Base-by-base conservation (phyloP, 2,797 vertebrate species). In the Crax fasciolata region DNA sequence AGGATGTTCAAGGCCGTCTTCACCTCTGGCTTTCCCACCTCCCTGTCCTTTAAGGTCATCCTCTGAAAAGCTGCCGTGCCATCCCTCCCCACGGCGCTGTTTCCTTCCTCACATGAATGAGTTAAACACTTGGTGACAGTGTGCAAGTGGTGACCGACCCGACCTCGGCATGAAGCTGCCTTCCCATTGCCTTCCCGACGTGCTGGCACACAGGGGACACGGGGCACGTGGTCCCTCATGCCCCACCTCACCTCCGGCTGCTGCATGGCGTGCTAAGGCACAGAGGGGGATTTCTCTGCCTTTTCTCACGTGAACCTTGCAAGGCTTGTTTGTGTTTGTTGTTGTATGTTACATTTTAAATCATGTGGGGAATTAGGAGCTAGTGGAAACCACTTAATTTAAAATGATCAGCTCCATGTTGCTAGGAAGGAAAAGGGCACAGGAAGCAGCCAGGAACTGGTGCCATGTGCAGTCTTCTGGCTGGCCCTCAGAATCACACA, bases 1-100 rank as follows among this genome's bases (percentile, higher is more conserved):
- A 84, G 67, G 86, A 83, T 92, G 68, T 94, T 84, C 70, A 59
- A 70, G 73, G 70, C 41, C 9, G 3, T 87, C 91, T 86, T 96
- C 84, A 95, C 76, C 94, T 91, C 79, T 89, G 87, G 84, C 72
- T 95, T 89, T 93, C 84, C 75, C 84, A 94, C 65, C n/a, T 88
- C 57, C 51, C 87, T 39, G 68, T 85, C 75, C 85, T 85, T 76
- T 92, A 87, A 89, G 59, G 86, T 65, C 80, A 80, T 81, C 57
- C 27, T 30, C 35, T 79, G 55, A 83, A 63, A 89, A 78, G 65
- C 7, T 4, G 62, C 78, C 51, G 77, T 68, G 79, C 66, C 74
- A 46, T 66, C 39, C 78, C 71, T 62, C 21, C 7, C 32, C 27
- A 16, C 46, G 51, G 28, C 32, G 74, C 57, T 83, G 61, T 62